Evolutionary conservation across 2,888 invertebrate species (phyloP), one percentile per base, ranked within the genome.

Genomic region (Dinocampus coccinellae): DNA sequence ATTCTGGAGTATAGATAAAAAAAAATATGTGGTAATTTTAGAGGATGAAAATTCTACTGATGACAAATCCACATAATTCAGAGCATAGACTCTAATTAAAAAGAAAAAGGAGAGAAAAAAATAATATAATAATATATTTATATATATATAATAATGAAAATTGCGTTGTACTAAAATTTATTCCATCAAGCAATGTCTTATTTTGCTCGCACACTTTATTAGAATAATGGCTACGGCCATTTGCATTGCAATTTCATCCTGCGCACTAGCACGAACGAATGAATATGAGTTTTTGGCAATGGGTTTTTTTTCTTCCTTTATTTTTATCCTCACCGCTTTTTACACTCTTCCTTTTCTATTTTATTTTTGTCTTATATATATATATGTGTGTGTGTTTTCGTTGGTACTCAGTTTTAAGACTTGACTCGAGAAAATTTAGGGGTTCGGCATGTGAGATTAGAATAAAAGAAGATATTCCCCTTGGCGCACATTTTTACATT

Each of bases 11-110:
- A 55, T 6, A 24, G 10, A 55, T 70, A 47, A 72, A 64, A 60
- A 55, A 57, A 69, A 72, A 68, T 72, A 65, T 61, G 64, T 22
- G 69, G n/a, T n/a, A 76, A 76, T 74, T 71, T 77, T 26, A 58
- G 42, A 34, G 58, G 58, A 42, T 66, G 67, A 66, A 26, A 22
- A 36, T 22, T 47, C 42, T 47, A 47, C 42, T 47, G 42, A 47
- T n/a, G 42, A 16, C 16, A 47, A 1, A 47, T 47, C 16, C 20
- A n/a, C 20, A 47, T 16, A 20, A 47, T 47, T 4, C 6, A 47
- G 39, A n/a, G 39, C 13, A 2, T 16, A 4, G 20, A 47, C 20
- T n/a, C n/a, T n/a, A n/a, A n/a, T n/a, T n/a, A 16, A 47, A 47
- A 47, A 47, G 42, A 16, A 16, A 47, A n/a, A 47, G n/a, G 42